Percentiles rank a stretch among this genome's conserved stretches.
Conservation (phyloP, 2,113 vertebrate species). For the Pterocles burchelli region DNA sequence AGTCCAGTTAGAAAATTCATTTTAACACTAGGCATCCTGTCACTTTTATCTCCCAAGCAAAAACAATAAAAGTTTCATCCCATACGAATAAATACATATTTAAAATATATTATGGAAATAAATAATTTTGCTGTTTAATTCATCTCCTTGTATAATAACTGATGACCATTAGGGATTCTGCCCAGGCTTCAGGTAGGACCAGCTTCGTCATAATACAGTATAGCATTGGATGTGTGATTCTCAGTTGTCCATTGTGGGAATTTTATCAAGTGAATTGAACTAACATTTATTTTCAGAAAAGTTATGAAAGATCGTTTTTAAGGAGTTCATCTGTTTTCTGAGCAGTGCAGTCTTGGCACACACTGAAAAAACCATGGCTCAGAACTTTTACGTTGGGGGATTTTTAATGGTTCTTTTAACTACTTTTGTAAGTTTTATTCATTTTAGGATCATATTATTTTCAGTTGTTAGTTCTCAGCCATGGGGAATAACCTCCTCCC, state of each 20-base stretch:
- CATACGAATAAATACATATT: background rate
- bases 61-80: background rate
- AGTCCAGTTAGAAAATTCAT: background rate
- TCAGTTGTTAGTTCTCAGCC: background rate
- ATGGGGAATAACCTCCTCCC: background rate
- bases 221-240: background rate
- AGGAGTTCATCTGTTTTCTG: background rate
- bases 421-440: background rate
- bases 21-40: background rate
- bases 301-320: background rate
- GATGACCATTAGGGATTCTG: background rate
- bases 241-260: background rate
- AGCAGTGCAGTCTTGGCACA: background rate
- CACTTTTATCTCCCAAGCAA: background rate
- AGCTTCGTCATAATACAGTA: rapidly evolving
- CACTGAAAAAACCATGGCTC: background rate
- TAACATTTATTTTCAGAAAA: background rate
- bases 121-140: conserved; percentile 28
- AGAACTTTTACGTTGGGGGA: background rate
- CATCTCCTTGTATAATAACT: background rate
- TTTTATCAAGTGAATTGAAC: background rate
- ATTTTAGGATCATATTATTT: background rate
- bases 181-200: background rate
- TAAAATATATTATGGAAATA: background rate
- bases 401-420: background rate